phyloP scores from a whole-genome alignment of 2,888 invertebrate species.

The Cheilosia impressa region DNA sequence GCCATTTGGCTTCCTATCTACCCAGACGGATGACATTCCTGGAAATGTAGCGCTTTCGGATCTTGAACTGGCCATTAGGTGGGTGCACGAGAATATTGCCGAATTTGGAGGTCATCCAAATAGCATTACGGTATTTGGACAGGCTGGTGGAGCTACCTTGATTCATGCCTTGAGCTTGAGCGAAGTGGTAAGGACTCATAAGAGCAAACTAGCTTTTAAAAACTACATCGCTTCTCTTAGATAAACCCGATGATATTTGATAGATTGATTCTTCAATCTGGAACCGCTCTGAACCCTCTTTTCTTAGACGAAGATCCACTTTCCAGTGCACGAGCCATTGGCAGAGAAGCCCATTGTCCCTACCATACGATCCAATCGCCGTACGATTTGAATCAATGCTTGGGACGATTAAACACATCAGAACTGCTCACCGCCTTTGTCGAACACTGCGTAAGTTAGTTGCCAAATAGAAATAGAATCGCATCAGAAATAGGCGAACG shows the following conservation, averaged over 20 bases:
- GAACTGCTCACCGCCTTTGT: slow-evolving; percentile 78
- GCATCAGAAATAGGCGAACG: no score
- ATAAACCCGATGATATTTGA: slow-evolving; percentile 81
- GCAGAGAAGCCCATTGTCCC: slow-evolving; percentile 81
- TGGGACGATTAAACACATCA: slow-evolving; percentile 78
- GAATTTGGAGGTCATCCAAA: slow-evolving; percentile 84
- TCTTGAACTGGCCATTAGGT: slow-evolving; percentile 84
- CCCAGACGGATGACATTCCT: slow-evolving; percentile 84
- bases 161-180: slow-evolving; percentile 84
- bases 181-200: slow-evolving; percentile 79
- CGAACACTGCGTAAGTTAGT: slow-evolving; percentile 76
- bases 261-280: slow-evolving; percentile 85
- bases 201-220: neutral
- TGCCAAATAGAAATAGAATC: neutral
- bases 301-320: slow-evolving; percentile 84
- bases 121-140: slow-evolving; percentile 84
- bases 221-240: slow-evolving; percentile 14
- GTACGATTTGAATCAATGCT: slow-evolving; percentile 77
- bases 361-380: slow-evolving; percentile 35
- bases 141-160: slow-evolving; percentile 85
- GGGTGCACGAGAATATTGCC: slow-evolving; percentile 84
- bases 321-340: slow-evolving; percentile 81
- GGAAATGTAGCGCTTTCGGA: slow-evolving; percentile 86
- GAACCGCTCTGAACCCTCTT: slow-evolving; percentile 84
- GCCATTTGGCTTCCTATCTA: slow-evolving; percentile 85